Percentiles rank a stretch among this genome's conserved stretches.
Evolutionary conservation across 2,888 invertebrate genomes (phyloP).

Genomic region (Ernsta delagoae): DNA sequence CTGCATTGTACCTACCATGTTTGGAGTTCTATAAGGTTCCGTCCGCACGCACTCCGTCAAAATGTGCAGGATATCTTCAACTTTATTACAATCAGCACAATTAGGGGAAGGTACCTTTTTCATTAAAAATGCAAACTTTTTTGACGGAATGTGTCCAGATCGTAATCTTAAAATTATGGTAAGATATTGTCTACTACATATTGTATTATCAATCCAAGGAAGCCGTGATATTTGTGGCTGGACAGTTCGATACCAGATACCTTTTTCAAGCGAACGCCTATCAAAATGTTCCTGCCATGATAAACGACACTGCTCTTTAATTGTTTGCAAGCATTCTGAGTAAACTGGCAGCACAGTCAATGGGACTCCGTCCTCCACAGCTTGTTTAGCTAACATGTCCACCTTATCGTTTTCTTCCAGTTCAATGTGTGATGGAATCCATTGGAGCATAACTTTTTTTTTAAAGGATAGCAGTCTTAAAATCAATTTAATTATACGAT

Average conservation of each 20-base stretch:
- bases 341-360: background rate
- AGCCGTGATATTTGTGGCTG: background rate
- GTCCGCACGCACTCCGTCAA: constrained; percentile 1
- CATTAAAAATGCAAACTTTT: constrained; percentile 5
- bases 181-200: constrained; percentile 5
- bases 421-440: constrained; percentile 1
- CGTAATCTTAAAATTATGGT: background rate
- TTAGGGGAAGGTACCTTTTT: background rate
- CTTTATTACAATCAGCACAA: background rate
- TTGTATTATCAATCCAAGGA: background rate
- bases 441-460: background rate
- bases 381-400: background rate
- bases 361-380: background rate
- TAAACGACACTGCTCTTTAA: background rate
- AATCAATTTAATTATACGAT: background rate
- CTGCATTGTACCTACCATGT: background rate
- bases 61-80: constrained; percentile 6
- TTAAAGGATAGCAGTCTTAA: background rate
- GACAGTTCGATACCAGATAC: constrained; percentile 1
- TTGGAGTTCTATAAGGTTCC: background rate
- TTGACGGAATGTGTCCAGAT: constrained; percentile 3
- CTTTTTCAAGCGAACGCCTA: constrained; percentile 2
- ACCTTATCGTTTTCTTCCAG: background rate
- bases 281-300: constrained; percentile 5
- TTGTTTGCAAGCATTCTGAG: background rate